Conservation (phyloP, 2,888 invertebrate species). For the Andrena trimmerana region DNA sequence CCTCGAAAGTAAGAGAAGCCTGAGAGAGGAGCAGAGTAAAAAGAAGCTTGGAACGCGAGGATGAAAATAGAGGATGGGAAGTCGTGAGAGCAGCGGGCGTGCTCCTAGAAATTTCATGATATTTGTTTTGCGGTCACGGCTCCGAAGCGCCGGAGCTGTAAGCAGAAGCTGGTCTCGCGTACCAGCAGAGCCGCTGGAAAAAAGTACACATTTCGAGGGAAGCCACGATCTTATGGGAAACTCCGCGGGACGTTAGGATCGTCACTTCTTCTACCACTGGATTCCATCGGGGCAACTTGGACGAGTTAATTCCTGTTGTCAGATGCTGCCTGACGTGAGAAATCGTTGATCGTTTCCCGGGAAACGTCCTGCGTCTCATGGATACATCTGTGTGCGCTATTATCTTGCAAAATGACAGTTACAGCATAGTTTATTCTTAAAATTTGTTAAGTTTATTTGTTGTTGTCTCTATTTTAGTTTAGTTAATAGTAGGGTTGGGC, state of each 20-base stretch:
- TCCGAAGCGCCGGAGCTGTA: slow-evolving; percentile 38
- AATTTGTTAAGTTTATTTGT: too few species aligned
- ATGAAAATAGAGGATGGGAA: slow-evolving; percentile 51
- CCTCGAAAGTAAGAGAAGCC: background rate
- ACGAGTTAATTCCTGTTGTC: slow-evolving; percentile 58
- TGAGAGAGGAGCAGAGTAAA: slow-evolving; percentile 29
- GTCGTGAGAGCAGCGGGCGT: slow-evolving; percentile 49
- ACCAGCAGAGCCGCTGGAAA: slow-evolving; percentile 46
- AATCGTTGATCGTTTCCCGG: slow-evolving; percentile 37
- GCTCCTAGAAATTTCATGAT: slow-evolving; percentile 59
- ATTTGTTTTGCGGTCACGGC: slow-evolving; percentile 74
- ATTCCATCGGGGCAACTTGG: slow-evolving; percentile 36
- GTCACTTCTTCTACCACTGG: slow-evolving; percentile 39
- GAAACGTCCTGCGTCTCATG: slow-evolving; percentile 1
- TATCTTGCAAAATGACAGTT: background rate
- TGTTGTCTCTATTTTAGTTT: too few species aligned
- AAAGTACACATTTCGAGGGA: slow-evolving; percentile 58
- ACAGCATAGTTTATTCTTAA: too few species aligned
- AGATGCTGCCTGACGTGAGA: slow-evolving; percentile 42
- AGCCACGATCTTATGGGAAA: slow-evolving; percentile 64
- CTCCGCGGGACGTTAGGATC: slow-evolving; percentile 41
- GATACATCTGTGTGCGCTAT: background rate
- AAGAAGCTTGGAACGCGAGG: slow-evolving; percentile 26
- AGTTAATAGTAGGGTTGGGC: too few species aligned
- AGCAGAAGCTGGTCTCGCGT: slow-evolving; percentile 51